Evolutionary conservation across 2,113 vertebrate genomes (phyloP).

Genomic region (Lophotis ruficrista): DNA sequence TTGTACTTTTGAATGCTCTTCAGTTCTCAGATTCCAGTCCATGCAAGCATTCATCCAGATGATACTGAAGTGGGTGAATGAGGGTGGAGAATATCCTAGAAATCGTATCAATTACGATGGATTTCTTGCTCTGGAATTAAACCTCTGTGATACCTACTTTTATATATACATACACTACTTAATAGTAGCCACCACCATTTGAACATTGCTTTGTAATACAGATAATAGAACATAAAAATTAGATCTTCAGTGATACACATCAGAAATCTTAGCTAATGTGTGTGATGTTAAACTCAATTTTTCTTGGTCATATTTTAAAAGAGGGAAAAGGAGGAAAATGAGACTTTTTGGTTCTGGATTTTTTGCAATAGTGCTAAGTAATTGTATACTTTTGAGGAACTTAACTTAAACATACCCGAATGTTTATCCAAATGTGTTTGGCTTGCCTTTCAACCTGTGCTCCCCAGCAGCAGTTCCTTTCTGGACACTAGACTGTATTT

Average conservation of each 20-base stretch:
- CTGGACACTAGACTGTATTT: neutral
- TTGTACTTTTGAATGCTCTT: neutral
- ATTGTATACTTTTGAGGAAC: neutral
- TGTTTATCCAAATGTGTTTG: neutral
- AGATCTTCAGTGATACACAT: neutral
- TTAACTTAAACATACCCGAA: neutral
- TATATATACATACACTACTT: neutral
- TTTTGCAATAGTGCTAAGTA: neutral
- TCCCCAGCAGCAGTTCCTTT: neutral
- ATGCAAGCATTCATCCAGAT: neutral
- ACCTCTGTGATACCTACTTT: neutral
- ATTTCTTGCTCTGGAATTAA: neutral
- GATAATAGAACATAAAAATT: neutral
- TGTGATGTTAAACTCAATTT: neutral
- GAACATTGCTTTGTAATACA: neutral
- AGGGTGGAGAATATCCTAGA: neutral
- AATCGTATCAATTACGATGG: accelerated
- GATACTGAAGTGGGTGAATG: neutral
- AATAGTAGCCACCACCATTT: neutral
- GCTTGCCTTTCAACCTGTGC: neutral
- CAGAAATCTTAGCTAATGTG: neutral
- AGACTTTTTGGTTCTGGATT: neutral
- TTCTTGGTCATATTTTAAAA: neutral
- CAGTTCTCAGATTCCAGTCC: neutral
- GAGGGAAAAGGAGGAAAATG: neutral